These are phyloP conservation scores for Brachyhypopomus gauderio DNA, from an alignment of 2,113 vertebrate species.

Conservation along the genomic window DNA sequence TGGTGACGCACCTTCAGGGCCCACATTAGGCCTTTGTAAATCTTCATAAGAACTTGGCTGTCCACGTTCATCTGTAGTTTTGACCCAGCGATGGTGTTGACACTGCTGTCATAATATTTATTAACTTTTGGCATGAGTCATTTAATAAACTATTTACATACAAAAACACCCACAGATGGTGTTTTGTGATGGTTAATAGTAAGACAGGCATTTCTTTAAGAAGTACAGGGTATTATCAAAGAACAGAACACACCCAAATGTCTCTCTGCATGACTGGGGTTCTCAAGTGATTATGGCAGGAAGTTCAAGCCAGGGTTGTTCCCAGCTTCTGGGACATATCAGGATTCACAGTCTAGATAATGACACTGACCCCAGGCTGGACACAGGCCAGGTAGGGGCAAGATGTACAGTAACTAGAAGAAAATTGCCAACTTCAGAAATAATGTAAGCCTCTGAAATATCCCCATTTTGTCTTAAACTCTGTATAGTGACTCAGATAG, in stretches of 20 bases:
- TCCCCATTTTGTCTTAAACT: conserved; percentile 6
- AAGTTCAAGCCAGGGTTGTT: conserved; percentile 18
- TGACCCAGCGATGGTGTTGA: neutral
- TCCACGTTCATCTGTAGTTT: neutral
- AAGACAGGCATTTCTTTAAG: neutral
- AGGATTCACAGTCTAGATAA: neutral
- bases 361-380: neutral
- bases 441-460: neutral
- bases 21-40: neutral
- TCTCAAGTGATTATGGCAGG: conserved; percentile 31
- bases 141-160: neutral
- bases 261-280: conserved; percentile 13
- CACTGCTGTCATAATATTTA: neutral
- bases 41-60: neutral
- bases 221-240: neutral
- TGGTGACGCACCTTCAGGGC: too few relatives aligned
- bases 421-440: neutral
- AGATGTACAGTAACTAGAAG: neutral
- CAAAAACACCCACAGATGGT: neutral
- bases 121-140: neutral
- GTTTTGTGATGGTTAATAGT: conserved; percentile 2
- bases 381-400: neutral
- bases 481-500: conserved; percentile 4
- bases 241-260: neutral
- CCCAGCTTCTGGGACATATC: conserved; percentile 15